Conservation (phyloP, 2,113 vertebrate genomes). For the Pimephales promelas region DNA sequence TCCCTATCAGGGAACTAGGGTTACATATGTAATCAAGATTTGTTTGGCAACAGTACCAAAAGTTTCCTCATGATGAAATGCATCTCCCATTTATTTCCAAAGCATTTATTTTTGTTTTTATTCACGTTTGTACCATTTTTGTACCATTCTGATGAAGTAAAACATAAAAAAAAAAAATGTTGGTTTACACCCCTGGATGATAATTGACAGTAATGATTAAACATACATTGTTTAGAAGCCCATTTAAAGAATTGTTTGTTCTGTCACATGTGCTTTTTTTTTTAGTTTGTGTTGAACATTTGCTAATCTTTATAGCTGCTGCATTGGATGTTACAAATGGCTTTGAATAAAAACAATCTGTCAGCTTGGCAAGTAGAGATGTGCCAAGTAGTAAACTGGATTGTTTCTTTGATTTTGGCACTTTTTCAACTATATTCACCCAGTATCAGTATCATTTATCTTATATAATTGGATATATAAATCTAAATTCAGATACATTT, state of each 20-base stretch:
- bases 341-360: not conserved
- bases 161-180: too few species aligned
- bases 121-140: too few species aligned
- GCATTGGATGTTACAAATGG: not conserved
- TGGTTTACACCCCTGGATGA: not conserved
- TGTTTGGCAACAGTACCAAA: too few species aligned
- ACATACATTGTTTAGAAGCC: not conserved
- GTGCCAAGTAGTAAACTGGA: not conserved
- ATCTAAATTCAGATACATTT: too few species aligned
- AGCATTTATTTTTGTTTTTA: too few species aligned
- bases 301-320: not conserved
- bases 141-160: too few species aligned
- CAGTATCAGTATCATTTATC: too few species aligned
- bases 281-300: not conserved
- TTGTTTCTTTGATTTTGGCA: not conserved
- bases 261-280: not conserved
- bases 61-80: too few species aligned
- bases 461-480: too few species aligned
- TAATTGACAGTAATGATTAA: not conserved
- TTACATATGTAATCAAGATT: too few species aligned
- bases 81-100: too few species aligned
- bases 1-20: too few species aligned
- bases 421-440: not conserved
- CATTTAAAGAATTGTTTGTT: not conserved
- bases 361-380: not conserved